Evolutionary conservation across 2,888 invertebrate genomes (phyloP), one percentile per base, ranked within the genome.

Genomic region (Gasteruption jaculator): DNA sequence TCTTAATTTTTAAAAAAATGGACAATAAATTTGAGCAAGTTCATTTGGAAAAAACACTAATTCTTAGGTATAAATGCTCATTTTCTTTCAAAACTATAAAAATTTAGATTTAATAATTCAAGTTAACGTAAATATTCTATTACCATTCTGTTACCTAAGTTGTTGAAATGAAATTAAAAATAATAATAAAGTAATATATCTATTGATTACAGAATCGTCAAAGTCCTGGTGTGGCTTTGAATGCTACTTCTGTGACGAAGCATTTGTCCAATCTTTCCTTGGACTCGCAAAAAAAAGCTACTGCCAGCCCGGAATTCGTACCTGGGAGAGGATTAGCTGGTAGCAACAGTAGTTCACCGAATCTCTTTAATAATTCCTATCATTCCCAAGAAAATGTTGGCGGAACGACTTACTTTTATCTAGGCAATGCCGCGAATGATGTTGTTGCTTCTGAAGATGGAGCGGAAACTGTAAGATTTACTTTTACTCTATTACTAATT

Each of bases 331-430:
- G 63, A 16, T 51, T 67, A 12, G 45, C 61, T 27, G 58, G 65
- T 47, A 70, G 69, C 47, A 69, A 67, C 46, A 70, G 61, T 45
- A 65, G 64, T 45, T 68, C 70, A 4, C 65, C 70, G 12, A 69
- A 69, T 57, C 56, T 67, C 32, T 66, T 66, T 40, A 70, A 65
- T 48, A 69, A 63, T 51, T 68, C 69, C 38, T 70, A 62, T 51
- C 67, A 69, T 57, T 73, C 72, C 38, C 75, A 91, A 82, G 91
- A 91, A 73, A 91, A 89, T 75, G 90, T 91, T 48, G 92, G 92
- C 41, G 94, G 94, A 18, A 94, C 94, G 11, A 94, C 94, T 34
- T 95, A 94, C 71, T 95, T 93, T 73, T 95, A 91, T 71, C 79
- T 85, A 24, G 81, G 85, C 46, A 66, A 69, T 45, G 54, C 65